A percentile compares a stretch with the other conserved stretches of the same genome.
Evolutionary conservation across 2,888 invertebrate genomes (phyloP).

Genomic region (Cheilosia grossa): DNA sequence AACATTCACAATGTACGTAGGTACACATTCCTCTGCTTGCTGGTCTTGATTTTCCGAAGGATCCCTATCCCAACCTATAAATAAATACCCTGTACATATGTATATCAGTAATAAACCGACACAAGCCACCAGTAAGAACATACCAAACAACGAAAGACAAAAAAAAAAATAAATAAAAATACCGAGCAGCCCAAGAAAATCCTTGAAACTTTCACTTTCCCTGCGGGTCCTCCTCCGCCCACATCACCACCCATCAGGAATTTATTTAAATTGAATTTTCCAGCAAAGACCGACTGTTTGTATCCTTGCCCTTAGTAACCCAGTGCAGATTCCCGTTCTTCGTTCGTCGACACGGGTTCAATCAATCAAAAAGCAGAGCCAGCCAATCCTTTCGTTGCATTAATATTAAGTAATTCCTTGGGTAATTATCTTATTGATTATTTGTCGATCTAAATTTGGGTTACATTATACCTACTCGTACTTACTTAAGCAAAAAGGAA

Average conservation of each 20-base stretch:
- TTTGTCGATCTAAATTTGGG: slow-evolving; percentile 64
- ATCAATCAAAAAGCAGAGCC: not conserved
- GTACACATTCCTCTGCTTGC: slow-evolving; percentile 32
- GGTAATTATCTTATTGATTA: slow-evolving; percentile 51
- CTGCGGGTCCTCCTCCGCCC: not conserved
- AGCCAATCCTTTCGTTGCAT: slow-evolving; percentile 47
- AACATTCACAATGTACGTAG: slow-evolving; percentile 53
- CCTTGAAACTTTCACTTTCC: slow-evolving; percentile 74
- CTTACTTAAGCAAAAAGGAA: slow-evolving; percentile 14
- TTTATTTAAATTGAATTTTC: slow-evolving; percentile 61
- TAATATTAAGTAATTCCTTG: slow-evolving; percentile 44
- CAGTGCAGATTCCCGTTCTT: slow-evolving; percentile 30
- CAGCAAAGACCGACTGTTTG: slow-evolving; percentile 5
- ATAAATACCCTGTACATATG: slow-evolving; percentile 42
- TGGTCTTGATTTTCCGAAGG: slow-evolving; percentile 54
- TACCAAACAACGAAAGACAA: slow-evolving; percentile 4
- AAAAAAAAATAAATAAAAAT: slow-evolving; percentile 10
- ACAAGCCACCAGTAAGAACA: slow-evolving; percentile 63
- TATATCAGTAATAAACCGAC: slow-evolving; percentile 61
- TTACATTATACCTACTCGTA: slow-evolving; percentile 13
- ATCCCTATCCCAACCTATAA: slow-evolving; percentile 59
- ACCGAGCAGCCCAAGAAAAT: slow-evolving; percentile 66
- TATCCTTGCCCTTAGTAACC: slow-evolving; percentile 32
- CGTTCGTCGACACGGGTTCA: not conserved
- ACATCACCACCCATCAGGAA: slow-evolving; percentile 10